phyloP scores from a whole-genome alignment of 2,888 invertebrate genomes.

The Cephus runcator region DNA sequence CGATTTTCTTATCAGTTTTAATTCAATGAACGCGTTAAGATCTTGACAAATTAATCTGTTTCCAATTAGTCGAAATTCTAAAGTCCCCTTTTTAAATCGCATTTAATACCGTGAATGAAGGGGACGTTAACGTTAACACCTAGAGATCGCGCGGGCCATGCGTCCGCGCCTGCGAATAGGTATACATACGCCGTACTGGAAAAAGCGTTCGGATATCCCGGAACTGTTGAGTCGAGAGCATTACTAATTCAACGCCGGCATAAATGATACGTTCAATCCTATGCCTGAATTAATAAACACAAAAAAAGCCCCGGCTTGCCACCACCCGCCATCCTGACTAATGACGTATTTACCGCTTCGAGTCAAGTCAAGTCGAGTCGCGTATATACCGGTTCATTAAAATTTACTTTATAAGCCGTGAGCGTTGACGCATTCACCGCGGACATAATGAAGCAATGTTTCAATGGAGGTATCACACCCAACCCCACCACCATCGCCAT shows the following conservation, averaged over 20 bases:
- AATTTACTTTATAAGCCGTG: slow-evolving; percentile 58
- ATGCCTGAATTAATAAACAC: slow-evolving; percentile 58
- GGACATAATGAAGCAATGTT: slow-evolving; percentile 58
- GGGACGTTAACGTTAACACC: slow-evolving; percentile 29
- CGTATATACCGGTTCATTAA: slow-evolving; percentile 59
- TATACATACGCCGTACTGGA: slow-evolving; percentile 12
- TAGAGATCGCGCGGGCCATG: background rate
- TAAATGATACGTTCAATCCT: slow-evolving; percentile 61
- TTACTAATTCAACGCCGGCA: slow-evolving; percentile 49
- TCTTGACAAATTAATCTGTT: slow-evolving; percentile 47
- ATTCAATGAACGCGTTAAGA: slow-evolving; percentile 8
- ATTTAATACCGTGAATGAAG: slow-evolving; percentile 45
- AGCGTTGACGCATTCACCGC: slow-evolving; percentile 56
- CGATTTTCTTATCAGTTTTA: background rate
- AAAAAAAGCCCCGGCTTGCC: slow-evolving; percentile 42
- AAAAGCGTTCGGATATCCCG: slow-evolving; percentile 38
- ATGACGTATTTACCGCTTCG: slow-evolving; percentile 60
- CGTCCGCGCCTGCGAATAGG: background rate
- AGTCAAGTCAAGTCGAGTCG: slow-evolving; percentile 38
- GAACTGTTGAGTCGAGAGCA: slow-evolving; percentile 49
- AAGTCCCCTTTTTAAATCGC: slow-evolving; percentile 34
- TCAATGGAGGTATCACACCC: slow-evolving; percentile 47
- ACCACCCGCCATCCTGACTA: slow-evolving; percentile 48
- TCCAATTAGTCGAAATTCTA: slow-evolving; percentile 43
- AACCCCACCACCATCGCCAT: slow-evolving; percentile 3